phyloP scores from a whole-genome alignment of 1,140 invertebrate genomes.

The Drosophila chauvacae region DNA sequence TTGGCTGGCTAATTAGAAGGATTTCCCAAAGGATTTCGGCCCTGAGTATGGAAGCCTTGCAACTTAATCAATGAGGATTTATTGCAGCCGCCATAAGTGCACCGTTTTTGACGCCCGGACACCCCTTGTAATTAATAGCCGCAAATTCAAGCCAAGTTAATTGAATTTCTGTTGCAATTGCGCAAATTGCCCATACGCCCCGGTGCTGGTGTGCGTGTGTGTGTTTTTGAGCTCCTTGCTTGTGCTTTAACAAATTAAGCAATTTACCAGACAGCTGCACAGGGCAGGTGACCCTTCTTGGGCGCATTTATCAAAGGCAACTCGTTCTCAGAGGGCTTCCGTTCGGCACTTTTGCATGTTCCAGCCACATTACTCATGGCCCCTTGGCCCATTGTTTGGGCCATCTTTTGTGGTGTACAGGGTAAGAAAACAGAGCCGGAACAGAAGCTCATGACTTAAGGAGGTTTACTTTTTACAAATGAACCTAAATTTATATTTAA shows the following conservation, averaged over 20 bases:
- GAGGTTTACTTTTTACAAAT: not conserved
- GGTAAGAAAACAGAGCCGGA: not conserved
- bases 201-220: slow-evolving; percentile 4
- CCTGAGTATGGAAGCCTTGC: not conserved
- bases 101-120: slow-evolving; percentile 53
- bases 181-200: slow-evolving; percentile 55
- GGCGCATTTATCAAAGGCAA: slow-evolving; percentile 70
- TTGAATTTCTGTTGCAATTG: slow-evolving; percentile 76
- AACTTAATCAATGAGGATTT: slow-evolving; percentile 56
- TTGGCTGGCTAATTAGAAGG: slow-evolving; percentile 41
- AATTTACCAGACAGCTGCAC: slow-evolving; percentile 61
- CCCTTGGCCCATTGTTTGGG: slow-evolving; percentile 47
- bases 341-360: slow-evolving; percentile 72
- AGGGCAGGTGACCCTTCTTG: slow-evolving; percentile 58
- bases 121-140: slow-evolving; percentile 63
- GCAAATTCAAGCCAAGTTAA: slow-evolving; percentile 57
- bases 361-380: slow-evolving; percentile 58
- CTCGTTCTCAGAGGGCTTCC: slow-evolving; percentile 10
- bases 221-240: slow-evolving; percentile 21
- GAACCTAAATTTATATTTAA: not conserved
- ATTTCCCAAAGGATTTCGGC: slow-evolving; percentile 11
- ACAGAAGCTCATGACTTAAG: slow-evolving; percentile 13
- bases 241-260: slow-evolving; percentile 73
- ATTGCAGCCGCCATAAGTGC: slow-evolving; percentile 33
- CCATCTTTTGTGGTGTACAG: slow-evolving; percentile 17